A percentile compares a stretch with the other conserved stretches of the same genome.
phyloP scores from a whole-genome alignment of 2,113 vertebrate genomes.

The Tautogolabrus adspersus region DNA sequence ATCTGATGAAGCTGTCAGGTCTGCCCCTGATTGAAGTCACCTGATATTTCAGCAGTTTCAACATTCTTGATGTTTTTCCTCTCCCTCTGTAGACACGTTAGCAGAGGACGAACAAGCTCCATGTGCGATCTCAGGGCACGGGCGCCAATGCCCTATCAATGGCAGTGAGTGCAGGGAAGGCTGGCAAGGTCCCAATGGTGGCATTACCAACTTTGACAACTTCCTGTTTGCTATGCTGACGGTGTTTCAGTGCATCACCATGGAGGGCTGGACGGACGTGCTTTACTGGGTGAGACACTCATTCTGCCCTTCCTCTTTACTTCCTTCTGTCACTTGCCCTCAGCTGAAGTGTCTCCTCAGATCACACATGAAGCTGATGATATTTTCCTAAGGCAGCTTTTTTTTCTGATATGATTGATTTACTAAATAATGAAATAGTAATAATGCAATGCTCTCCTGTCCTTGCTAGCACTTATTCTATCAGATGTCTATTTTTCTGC shows the following conservation, averaged over 20 bases:
- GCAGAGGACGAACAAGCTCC: slow-evolving; percentile 96
- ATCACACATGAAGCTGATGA: slow-evolving; percentile 68
- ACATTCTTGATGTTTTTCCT: background rate
- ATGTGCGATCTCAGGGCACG: slow-evolving; percentile 97
- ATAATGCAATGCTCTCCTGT: slow-evolving; percentile 23
- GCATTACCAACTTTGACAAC: slow-evolving; percentile 99
- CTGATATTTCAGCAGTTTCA: too few species aligned
- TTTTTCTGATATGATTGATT: slow-evolving; percentile 63
- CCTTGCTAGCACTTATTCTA: slow-evolving; percentile 5
- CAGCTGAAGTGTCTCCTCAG: slow-evolving; percentile 28
- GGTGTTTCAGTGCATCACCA: slow-evolving; percentile 99
- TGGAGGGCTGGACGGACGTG: slow-evolving; percentile 99
- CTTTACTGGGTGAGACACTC: slow-evolving; percentile 93
- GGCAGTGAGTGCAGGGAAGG: slow-evolving; percentile 94
- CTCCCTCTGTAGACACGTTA: slow-evolving; percentile 82
- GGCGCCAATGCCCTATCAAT: slow-evolving; percentile 92
- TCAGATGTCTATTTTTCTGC: slow-evolving; percentile 8
- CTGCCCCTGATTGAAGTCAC: background rate
- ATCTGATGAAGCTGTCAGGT: too few species aligned
- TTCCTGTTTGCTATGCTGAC: slow-evolving; percentile 99
- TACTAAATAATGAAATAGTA: slow-evolving; percentile 47
- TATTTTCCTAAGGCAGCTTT: slow-evolving; percentile 53
- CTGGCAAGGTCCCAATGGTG: slow-evolving; percentile 96
- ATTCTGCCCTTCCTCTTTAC: slow-evolving; percentile 7
- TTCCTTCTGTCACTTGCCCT: slow-evolving; percentile 46